Evolutionary conservation across 2,888 invertebrate species (phyloP).

Genomic region (Labia minor): DNA sequence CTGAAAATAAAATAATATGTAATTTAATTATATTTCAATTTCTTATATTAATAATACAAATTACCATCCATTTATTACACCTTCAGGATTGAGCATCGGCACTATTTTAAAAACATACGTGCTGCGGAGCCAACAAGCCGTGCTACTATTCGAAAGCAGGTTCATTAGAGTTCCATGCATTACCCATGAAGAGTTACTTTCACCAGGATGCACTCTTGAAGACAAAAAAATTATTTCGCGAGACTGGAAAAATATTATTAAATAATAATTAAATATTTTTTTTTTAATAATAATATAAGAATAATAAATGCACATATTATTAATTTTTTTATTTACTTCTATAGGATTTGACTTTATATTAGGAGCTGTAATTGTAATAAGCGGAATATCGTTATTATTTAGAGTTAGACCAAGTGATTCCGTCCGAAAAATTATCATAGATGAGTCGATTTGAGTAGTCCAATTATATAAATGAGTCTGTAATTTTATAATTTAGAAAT

Average conservation of each 20-base stretch:
- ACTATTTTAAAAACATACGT: conserved; percentile 74
- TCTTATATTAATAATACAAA: conserved; percentile 31
- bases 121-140: conserved; percentile 51
- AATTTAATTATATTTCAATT: conserved; percentile 28
- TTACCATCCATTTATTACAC: conserved; percentile 78
- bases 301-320: background rate
- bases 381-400: conserved; percentile 59
- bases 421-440: conserved; percentile 47
- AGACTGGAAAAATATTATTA: conserved; percentile 37
- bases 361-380: conserved; percentile 62
- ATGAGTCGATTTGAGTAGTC: conserved; percentile 37
- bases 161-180: conserved; percentile 69
- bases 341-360: conserved; percentile 45
- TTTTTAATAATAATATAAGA: background rate
- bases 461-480: conserved; percentile 54
- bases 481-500: conserved; percentile 28
- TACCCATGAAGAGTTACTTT: conserved; percentile 80
- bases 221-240: conserved; percentile 61
- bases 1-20: conserved; percentile 40
- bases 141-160: conserved; percentile 46
- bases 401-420: conserved; percentile 61
- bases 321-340: conserved; percentile 36
- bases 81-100: conserved; percentile 82
- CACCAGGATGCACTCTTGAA: conserved; percentile 76
- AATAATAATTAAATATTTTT: background rate